Evolutionary conservation across 1,140 invertebrate species (phyloP).

Genomic region (Yoshiicerus persimilis): DNA sequence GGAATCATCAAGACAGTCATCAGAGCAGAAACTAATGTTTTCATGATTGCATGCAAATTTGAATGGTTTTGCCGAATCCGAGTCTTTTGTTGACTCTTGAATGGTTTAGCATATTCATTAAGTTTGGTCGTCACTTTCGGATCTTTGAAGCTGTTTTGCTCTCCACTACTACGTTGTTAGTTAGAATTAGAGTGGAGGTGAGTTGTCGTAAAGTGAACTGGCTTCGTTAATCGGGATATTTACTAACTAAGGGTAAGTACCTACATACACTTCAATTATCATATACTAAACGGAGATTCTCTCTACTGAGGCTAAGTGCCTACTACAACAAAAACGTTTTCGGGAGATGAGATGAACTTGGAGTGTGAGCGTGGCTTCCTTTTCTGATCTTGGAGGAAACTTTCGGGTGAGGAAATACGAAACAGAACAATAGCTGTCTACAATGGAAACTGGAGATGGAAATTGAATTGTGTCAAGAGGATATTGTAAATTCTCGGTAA

Average conservation of each 20-base stretch:
- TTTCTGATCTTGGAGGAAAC: too few species aligned
- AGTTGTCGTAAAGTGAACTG: background rate
- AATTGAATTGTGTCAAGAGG: too few species aligned
- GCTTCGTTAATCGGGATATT: background rate
- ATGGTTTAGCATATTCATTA: slow-evolving; percentile 7
- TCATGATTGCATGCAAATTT: slow-evolving; percentile 18
- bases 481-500: too few species aligned
- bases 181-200: background rate
- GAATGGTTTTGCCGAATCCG: background rate
- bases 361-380: too few species aligned
- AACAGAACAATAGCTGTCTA: too few species aligned
- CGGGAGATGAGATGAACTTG: too few species aligned
- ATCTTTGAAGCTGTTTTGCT: background rate
- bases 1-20: background rate
- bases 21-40: slow-evolving; percentile 13
- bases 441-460: too few species aligned
- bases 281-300: background rate
- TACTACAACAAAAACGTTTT: background rate
- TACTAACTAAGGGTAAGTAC: background rate
- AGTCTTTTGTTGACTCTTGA: background rate
- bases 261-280: background rate
- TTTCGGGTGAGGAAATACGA: too few species aligned
- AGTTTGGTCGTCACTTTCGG: background rate
- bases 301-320: background rate
- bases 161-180: background rate